These are phyloP conservation scores for Macrostomum cliftonense DNA, from an alignment of 2,888 invertebrate genomes.

Conservation along the genomic window DNA sequence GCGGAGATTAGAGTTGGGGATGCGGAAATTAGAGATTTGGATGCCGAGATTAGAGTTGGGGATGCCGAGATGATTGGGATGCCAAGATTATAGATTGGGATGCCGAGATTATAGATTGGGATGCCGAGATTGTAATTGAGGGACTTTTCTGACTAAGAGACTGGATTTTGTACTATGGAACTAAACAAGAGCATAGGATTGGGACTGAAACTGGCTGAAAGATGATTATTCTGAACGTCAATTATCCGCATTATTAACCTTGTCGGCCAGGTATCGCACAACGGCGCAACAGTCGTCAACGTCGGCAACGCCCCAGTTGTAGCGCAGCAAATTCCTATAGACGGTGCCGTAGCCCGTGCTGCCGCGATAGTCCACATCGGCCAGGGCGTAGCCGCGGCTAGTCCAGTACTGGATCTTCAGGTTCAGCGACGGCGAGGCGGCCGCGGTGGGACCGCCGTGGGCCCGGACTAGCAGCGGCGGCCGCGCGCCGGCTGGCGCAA, in stretches of 20 bases:
- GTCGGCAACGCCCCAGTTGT: slow-evolving; percentile 37
- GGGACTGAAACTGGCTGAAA: too few species aligned
- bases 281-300: slow-evolving; percentile 35
- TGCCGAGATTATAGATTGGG: too few species aligned
- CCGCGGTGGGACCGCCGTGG: slow-evolving; percentile 39
- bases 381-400: slow-evolving; percentile 37
- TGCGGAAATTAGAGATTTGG: too few species aligned
- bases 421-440: slow-evolving; percentile 21
- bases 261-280: slow-evolving; percentile 24
- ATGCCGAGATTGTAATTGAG: too few species aligned
- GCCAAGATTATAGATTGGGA: too few species aligned
- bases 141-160: too few species aligned
- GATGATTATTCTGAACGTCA: too few species aligned
- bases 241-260: slow-evolving; percentile 3
- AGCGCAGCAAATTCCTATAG: slow-evolving; percentile 23
- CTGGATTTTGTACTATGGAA: too few species aligned
- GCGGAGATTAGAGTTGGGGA: too few species aligned
- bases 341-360: slow-evolving; percentile 36
- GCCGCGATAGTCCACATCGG: slow-evolving; percentile 39
- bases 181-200: too few species aligned
- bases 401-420: slow-evolving; percentile 35
- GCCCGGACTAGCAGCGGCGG: slow-evolving; percentile 36
- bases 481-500: slow-evolving; percentile 20
- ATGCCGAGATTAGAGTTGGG: too few species aligned
- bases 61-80: too few species aligned